Evolutionary conservation across 2,888 invertebrate genomes (phyloP).

Genomic region (Cryptocephalus moraei): DNA sequence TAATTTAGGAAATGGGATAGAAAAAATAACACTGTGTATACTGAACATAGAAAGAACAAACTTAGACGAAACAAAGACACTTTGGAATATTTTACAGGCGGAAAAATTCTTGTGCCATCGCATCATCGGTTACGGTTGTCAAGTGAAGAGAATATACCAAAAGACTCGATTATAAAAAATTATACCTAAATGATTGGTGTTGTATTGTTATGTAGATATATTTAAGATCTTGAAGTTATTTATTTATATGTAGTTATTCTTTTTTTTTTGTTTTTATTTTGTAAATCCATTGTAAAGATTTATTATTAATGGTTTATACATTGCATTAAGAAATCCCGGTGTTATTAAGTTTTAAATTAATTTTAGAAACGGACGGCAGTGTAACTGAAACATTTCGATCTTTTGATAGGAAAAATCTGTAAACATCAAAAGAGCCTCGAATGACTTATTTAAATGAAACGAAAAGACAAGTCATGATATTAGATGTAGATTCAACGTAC

Average conservation of each 20-base stretch:
- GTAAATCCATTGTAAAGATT: conserved; percentile 33
- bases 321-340: conserved; percentile 25
- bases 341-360: conserved; percentile 20
- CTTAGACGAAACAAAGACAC: no score
- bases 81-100: background rate
- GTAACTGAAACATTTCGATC: no score
- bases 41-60: no score
- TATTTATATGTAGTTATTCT: conserved; percentile 30
- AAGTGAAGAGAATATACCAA: conserved; percentile 23
- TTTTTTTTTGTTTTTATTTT: conserved; percentile 29
- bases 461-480: no score
- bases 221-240: conserved; percentile 34
- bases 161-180: conserved; percentile 25
- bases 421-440: no score
- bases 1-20: no score
- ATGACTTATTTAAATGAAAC: no score
- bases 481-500: no score
- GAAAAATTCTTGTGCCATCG: conserved; percentile 33
- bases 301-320: conserved; percentile 19
- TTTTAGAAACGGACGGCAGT: conserved; percentile 8
- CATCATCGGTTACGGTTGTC: conserved; percentile 2
- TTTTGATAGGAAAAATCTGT: no score
- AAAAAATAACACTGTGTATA: no score
- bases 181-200: conserved; percentile 32
- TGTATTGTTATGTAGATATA: conserved; percentile 41